Evolutionary conservation across 2,888 invertebrate genomes (phyloP).

Genomic region (Didymodactylos carnosus): DNA sequence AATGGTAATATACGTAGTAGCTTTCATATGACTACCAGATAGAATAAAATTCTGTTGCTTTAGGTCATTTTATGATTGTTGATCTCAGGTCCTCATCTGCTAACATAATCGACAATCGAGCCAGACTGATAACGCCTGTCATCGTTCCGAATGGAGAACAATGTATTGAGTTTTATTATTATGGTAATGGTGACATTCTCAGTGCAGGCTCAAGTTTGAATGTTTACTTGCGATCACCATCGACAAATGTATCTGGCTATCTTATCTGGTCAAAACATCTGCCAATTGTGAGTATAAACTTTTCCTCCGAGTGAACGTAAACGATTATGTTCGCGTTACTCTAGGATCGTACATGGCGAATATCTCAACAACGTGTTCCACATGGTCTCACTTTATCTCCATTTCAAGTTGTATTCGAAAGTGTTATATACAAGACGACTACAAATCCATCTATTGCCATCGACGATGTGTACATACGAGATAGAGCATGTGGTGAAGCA

Average conservation of each 20-base stretch:
- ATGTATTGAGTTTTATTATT: conserved; percentile 12
- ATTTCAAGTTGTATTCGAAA: conserved; percentile 5
- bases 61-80: background rate
- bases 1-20: too few relatives aligned
- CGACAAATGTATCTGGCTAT: background rate
- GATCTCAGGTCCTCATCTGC: background rate
- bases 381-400: background rate
- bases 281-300: too few relatives aligned
- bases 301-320: too few relatives aligned
- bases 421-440: too few relatives aligned
- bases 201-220: conserved; percentile 2
- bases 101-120: background rate
- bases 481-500: conserved; percentile 12
- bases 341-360: background rate
- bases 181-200: background rate
- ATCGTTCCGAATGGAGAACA: conserved; percentile 3
- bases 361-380: background rate
- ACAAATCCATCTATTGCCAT: too few relatives aligned
- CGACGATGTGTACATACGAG: conserved; percentile 13
- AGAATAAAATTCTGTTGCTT: too few relatives aligned
- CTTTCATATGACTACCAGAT: too few relatives aligned
- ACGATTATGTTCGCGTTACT: background rate
- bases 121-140: background rate
- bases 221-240: background rate
- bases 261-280: conserved; percentile 4